Evolutionary conservation across 2,113 vertebrate genomes (phyloP).

Genomic region (Pseudopodoces humilis): DNA sequence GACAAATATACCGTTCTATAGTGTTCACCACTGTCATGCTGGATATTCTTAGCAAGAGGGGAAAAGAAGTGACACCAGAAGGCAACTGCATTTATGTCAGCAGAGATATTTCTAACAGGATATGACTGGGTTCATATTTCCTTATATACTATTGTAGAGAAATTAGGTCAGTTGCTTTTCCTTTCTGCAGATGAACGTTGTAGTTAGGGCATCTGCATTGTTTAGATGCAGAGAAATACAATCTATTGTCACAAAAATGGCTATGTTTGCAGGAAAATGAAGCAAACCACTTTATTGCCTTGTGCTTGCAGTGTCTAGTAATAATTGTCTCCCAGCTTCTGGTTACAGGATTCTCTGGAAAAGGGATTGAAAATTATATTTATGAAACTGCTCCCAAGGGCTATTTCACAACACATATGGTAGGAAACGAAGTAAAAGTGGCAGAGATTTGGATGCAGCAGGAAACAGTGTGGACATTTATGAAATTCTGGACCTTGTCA

Average conservation of each 20-base stretch:
- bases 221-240: not conserved
- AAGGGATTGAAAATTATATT: not conserved
- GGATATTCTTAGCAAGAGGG: not conserved
- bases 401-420: not conserved
- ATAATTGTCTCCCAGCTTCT: not conserved
- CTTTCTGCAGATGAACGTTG: fast-evolving
- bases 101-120: not conserved
- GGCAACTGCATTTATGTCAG: not conserved
- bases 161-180: not conserved
- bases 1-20: not conserved
- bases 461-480: not conserved
- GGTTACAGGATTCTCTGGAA: not conserved
- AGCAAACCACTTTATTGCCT: not conserved
- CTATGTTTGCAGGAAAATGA: not conserved
- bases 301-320: not conserved
- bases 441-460: not conserved
- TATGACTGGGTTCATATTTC: not conserved
- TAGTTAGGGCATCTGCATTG: not conserved
- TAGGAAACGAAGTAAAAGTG: not conserved
- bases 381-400: not conserved
- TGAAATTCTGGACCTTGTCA: not conserved
- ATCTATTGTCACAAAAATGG: not conserved
- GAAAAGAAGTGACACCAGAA: not conserved
- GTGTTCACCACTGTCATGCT: not conserved
- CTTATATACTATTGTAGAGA: not conserved